These are phyloP conservation scores for Dolomedes plantarius DNA, from an alignment of 2,888 invertebrate species.

Conservation along the genomic window DNA sequence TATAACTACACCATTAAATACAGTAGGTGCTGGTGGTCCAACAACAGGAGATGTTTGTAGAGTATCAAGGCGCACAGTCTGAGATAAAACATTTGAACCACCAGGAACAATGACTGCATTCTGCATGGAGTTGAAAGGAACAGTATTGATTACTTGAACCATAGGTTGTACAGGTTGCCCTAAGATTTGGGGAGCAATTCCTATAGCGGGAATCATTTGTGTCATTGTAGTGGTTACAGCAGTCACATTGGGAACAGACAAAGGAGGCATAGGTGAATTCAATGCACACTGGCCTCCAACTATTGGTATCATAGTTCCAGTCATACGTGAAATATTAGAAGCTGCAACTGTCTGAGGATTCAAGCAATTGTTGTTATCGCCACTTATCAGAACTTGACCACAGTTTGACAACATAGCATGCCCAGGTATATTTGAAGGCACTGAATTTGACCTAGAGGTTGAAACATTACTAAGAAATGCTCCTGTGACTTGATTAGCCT, in stretches of 20 bases:
- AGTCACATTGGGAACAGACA: slow-evolving; percentile 75
- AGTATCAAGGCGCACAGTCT: slow-evolving; percentile 65
- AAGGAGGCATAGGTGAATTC: slow-evolving; percentile 75
- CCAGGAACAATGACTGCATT: slow-evolving; percentile 74
- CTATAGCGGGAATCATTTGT: slow-evolving; percentile 76
- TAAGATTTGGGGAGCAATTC: slow-evolving; percentile 73
- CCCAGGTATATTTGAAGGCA: slow-evolving; percentile 72
- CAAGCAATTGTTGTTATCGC: slow-evolving; percentile 66
- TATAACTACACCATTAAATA: slow-evolving; percentile 68
- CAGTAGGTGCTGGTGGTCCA: slow-evolving; percentile 54
- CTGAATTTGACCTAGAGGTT: slow-evolving; percentile 68
- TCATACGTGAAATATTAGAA: slow-evolving; percentile 72
- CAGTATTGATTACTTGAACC: slow-evolving; percentile 85
- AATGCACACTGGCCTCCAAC: slow-evolving; percentile 74
- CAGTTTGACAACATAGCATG: slow-evolving; percentile 73
- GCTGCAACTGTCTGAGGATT: slow-evolving; percentile 71
- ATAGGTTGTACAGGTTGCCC: slow-evolving; percentile 74
- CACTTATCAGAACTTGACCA: slow-evolving; percentile 73
- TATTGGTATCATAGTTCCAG: slow-evolving; percentile 71
- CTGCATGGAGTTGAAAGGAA: slow-evolving; percentile 74
- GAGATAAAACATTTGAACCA: slow-evolving; percentile 67
- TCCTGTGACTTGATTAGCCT: slow-evolving; percentile 46
- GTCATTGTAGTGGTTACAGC: slow-evolving; percentile 75
- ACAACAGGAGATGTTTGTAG: slow-evolving; percentile 65
- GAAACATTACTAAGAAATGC: slow-evolving; percentile 58